Conservation (phyloP, 2,888 invertebrate genomes). For the Tenthredo notha region DNA sequence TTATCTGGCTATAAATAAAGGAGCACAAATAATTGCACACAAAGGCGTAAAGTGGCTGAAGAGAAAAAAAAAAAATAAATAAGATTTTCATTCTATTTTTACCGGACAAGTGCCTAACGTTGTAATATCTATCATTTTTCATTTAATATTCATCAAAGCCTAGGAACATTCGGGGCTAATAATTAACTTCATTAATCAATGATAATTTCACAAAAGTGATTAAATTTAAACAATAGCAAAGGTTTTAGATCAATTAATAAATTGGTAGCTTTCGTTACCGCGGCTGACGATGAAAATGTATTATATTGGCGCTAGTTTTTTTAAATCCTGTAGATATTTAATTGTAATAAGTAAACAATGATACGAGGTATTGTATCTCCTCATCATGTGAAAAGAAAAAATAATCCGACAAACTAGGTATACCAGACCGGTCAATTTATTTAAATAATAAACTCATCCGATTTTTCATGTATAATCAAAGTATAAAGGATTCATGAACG, state of each 20-base stretch:
- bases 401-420: not conserved
- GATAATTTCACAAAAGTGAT: not conserved
- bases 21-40: not conserved
- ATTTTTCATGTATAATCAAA: not conserved
- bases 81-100: not conserved
- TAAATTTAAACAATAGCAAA: not conserved
- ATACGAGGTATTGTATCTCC: not conserved
- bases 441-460: not conserved
- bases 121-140: not conserved
- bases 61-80: not conserved
- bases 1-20: not conserved
- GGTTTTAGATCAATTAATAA: not conserved
- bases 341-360: not conserved
- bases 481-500: not conserved
- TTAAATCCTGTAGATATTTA: not conserved
- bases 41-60: not conserved
- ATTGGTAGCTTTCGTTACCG: not conserved
- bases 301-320: not conserved
- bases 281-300: not conserved
- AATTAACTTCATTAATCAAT: not conserved
- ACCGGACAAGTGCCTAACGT: not conserved
- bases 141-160: not conserved
- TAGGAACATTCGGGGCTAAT: not conserved
- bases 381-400: not conserved
- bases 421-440: slow-evolving; percentile 1